Conservation (phyloP, 2,888 invertebrate genomes). For the Drosophila mercatorum region DNA sequence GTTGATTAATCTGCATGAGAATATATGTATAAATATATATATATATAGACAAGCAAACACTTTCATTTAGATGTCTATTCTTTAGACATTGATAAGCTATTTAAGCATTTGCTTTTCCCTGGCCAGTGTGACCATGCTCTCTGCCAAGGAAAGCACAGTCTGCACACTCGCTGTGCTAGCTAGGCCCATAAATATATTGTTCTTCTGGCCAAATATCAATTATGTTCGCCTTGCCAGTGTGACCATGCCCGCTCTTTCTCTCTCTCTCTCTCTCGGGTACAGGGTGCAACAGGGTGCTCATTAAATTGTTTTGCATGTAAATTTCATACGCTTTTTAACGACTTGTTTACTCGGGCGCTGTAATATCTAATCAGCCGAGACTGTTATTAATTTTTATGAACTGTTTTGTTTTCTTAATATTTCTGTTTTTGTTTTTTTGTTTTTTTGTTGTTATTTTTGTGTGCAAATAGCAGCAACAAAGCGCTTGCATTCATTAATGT, state of each 20-base stretch:
- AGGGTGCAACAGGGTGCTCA: conserved; percentile 10
- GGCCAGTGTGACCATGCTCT: neutral
- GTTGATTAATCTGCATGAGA: neutral
- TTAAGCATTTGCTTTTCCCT: neutral
- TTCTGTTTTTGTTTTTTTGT: conserved; percentile 1
- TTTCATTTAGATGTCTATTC: neutral
- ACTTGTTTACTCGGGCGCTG: conserved; percentile 44
- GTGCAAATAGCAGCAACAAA: conserved; percentile 25
- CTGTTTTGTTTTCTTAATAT: conserved; percentile 1
- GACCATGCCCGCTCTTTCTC: conserved; percentile 14
- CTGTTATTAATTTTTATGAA: conserved; percentile 30
- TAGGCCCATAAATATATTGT: neutral
- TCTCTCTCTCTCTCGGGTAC: neutral
- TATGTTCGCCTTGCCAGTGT: conserved; percentile 10
- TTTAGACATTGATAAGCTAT: too few species aligned
- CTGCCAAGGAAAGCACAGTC: too few species aligned
- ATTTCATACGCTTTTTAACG: conserved; percentile 28
- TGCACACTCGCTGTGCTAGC: too few species aligned
- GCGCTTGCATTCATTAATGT: conserved; percentile 64
- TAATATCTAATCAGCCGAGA: conserved; percentile 57
- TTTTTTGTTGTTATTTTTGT: conserved; percentile 1
- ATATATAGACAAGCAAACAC: neutral
- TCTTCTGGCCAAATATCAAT: conserved; percentile 1
- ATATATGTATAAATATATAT: neutral
- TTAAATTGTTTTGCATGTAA: conserved; percentile 35